Percentiles rank a stretch among this genome's conserved stretches.
Conservation (phyloP, 2,888 invertebrate species). For the Lottia scabra region DNA sequence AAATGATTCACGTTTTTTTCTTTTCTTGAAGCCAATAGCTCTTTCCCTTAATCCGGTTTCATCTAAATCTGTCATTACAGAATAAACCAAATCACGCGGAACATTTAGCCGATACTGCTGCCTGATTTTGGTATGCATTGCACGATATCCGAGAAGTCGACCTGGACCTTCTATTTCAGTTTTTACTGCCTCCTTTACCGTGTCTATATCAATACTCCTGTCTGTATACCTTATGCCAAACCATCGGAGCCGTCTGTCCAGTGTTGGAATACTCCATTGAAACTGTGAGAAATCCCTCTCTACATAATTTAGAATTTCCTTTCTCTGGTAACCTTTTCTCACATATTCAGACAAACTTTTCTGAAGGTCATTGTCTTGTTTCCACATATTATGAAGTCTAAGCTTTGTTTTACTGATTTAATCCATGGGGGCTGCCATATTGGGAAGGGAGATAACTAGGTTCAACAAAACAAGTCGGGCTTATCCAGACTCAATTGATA, state of each 20-base stretch:
- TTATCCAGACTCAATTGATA: no score
- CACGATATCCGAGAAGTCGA: neutral
- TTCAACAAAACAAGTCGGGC: no score
- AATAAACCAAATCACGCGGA: neutral
- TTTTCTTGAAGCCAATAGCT: neutral
- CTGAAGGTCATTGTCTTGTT: neutral
- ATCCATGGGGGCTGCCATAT: no score
- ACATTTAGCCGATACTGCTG: neutral
- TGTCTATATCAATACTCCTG: neutral
- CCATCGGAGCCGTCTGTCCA: neutral
- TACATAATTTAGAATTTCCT: neutral
- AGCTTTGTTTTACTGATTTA: no score
- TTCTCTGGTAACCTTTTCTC: neutral
- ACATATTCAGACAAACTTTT: neutral
- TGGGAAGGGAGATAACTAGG: no score
- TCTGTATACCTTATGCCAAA: neutral
- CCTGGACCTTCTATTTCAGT: neutral
- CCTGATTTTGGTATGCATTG: neutral
- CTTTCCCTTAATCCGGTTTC: neutral
- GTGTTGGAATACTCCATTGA: neutral
- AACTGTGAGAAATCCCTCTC: neutral
- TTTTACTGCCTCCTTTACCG: neutral
- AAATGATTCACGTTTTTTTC: neutral
- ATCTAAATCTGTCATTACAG: slow-evolving; percentile 4
- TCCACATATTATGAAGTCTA: no score